These are phyloP conservation scores for Steinernema scapterisci DNA, from an alignment of 2,888 invertebrate species.

Conservation along the genomic window DNA sequence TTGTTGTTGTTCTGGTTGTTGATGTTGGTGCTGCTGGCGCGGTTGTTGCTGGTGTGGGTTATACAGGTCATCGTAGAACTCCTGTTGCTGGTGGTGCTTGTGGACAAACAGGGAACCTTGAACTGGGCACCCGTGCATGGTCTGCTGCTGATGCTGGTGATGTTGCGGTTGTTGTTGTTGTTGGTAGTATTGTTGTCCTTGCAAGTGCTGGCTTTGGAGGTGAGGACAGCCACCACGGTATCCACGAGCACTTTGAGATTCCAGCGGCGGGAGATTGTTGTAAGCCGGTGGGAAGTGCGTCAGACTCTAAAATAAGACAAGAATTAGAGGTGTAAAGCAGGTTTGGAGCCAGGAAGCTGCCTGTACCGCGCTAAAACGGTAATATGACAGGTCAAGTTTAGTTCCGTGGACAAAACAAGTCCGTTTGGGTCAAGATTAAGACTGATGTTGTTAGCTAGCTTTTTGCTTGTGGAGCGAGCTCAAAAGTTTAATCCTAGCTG, in stretches of 20 bases:
- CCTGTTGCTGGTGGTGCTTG: neutral
- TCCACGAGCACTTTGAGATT: neutral
- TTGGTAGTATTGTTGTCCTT: neutral
- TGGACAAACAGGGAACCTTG: neutral
- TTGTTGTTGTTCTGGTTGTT: neutral
- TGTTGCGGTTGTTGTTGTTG: slow-evolving; percentile 1
- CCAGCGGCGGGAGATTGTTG: neutral
- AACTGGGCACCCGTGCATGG: neutral
- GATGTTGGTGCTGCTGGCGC: neutral
- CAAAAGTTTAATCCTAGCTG: no score
- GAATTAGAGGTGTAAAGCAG: neutral
- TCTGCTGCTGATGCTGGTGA: neutral
- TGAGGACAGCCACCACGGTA: neutral
- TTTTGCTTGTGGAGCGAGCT: no score
- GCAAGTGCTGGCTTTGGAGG: neutral
- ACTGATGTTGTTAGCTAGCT: no score
- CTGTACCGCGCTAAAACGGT: no score
- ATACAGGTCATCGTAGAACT: neutral
- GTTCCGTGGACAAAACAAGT: no score
- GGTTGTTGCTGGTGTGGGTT: neutral
- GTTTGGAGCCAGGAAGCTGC: neutral
- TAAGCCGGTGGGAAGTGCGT: neutral
- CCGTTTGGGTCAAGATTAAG: no score
- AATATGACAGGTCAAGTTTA: no score
- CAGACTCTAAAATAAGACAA: neutral